Evolutionary conservation across 2,888 invertebrate genomes (phyloP), one percentile per base, ranked within the genome.

Genomic region (Limnephilus auricula): DNA sequence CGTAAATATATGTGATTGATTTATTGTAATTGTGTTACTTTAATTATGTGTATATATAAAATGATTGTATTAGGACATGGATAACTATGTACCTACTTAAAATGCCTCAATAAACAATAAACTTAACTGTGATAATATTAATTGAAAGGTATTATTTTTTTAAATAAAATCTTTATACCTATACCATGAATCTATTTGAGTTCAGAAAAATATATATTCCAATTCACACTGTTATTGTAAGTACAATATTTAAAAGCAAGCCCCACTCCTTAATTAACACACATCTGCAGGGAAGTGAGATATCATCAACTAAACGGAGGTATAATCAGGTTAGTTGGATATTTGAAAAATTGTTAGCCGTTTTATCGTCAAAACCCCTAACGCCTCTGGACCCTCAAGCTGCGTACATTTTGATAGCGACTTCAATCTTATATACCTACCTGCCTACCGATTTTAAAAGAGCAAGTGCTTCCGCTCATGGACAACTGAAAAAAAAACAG

Each of bases 281-380:
- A 88, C 89, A 85, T 90, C 50, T 83, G 15, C 45, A 65, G 80
- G 90, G 90, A 92, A 92, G 89, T 92, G 91, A 92, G 92, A 92
- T 92, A 92, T 92, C 91, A 65, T 65, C 65, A 2, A 25, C 65
- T 65, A 65, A 65, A 65, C 65, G 65, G 25, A 65, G 65, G 65
- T 65, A 65, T 65, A 65, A 25, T n/a, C 65, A 65, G 25, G 65
- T n/a, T 2, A 65, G 25, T 9, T 65, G 25, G 65, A 65, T n/a
- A 25, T 25, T 25, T 6, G 0, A 18, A 65, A 18, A 65, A 45
- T 15, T 45, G 3, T 45, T 15, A 25, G 25, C 25, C 65, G 25
- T 25, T 6, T 65, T 65, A 65, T 65, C 65, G 65, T 65, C 65
- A 65, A 65, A 65, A 65, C 18, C 25, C 25, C 25, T 4, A 65